Base-by-base conservation (phyloP, 2,113 vertebrate genomes). In the Halichoerus grypus region DNA sequence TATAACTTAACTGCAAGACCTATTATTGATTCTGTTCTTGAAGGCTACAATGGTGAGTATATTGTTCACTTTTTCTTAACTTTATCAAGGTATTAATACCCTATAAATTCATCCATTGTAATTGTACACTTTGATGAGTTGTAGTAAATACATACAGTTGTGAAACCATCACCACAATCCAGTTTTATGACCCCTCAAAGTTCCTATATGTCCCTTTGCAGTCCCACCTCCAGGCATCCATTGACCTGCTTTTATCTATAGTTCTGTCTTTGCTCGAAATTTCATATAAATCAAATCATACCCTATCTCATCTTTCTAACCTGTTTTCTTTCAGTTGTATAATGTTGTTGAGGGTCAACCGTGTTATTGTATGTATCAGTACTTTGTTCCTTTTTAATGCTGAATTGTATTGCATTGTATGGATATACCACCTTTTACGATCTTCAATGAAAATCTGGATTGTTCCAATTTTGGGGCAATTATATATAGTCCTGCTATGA, bases 1-100 rank as follows among this genome's bases (percentile, higher is more conserved):
- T 99, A 99, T 98, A 99, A 99, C 91, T 99, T 99, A 98, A 99
- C 99, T 69, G 99, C 99, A 28, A 99, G 99, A n/a, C 99, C 99
- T 42, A 99, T 99, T 92, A 98, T 99, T 86, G 99, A 99, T 98
- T 99, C 99, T 4, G 99, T 99, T 26, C 98, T 99, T 4, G 99
- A 99, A 98, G 99, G 99, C 80, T 99, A 99, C 97, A 99, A 99
- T 98, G 99, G 99, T 99, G 98, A 98, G 98, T 98, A 36, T 33
- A 0, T 46, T 76, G 3, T 69, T 93, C 67, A 76, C 72, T 42
- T 59, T 94, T 53, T 74, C 89, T 16, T 26, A 63, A 21, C 31
- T 77, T 91, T 76, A 51, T 91, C 12, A 6, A 77, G 55, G 33
- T 76, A 21, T 74, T 94, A 79, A 15, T 33, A 63, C 26, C 39